Base-by-base conservation (phyloP, 2,797 vertebrate genomes). In the Myotis daubentonii region DNA sequence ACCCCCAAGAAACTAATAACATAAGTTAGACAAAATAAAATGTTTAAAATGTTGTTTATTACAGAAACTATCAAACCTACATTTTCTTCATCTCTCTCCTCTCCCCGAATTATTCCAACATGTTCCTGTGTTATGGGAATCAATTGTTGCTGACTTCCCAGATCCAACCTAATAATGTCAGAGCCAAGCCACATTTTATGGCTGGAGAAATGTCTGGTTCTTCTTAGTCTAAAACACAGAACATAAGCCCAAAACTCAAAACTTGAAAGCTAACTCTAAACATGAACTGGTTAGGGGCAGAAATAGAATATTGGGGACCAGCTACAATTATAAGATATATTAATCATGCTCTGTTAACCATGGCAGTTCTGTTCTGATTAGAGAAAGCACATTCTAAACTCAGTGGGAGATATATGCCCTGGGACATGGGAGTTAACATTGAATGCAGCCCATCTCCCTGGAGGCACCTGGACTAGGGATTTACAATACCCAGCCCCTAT, bases 221-320 rank as follows among this genome's bases (percentile, higher is more conserved):
- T 72, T 84, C 23, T 74, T 72, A 79, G 1, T 75, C 41, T 81
- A 87, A 82, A 90, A 79, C 41, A 83, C 5, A 87, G 89, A 87
- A 60, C 10, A 47, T 51, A 82, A 68, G 0, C 9, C 6, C 6
- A 11, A 85, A 85, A 70, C 30, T 87, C 11, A 83, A 89, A 60
- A 75, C 30, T 33, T 86, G 30, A 71, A 36, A 80, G 53, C 62
- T 68, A 92, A 92, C 6, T 86, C 36, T 75, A 74, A 82, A 41
- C 28, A 51, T 44, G 22, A 13, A 12, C 20, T 79, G 44, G 5
- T 60, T 60, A 60, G 12, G 57, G 11, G 25, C 57, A 60, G 57
- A 60, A 60, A 60, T 60, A 30, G 12, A 60, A 30, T 60, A 28
- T 15, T 60, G 25, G 57, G 57, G 57, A 60, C 57, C 25, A 60